Evolutionary conservation across 2,888 invertebrate species (phyloP).

Genomic region (Ariolimax columbianus): DNA sequence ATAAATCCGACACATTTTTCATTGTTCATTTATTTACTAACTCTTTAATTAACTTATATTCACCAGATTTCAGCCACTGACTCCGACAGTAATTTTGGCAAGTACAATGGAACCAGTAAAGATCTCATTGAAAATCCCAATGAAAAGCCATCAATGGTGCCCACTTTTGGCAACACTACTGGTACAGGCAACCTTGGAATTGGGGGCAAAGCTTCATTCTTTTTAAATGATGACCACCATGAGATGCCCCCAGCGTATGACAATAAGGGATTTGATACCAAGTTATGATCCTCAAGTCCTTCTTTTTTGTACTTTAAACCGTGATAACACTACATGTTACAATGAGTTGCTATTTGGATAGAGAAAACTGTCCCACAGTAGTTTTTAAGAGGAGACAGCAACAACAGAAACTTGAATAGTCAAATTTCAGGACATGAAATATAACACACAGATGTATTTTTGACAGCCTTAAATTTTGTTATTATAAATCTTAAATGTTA

Average conservation of each 20-base stretch:
- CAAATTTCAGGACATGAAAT: neutral
- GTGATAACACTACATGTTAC: neutral
- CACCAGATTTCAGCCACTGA: slow-evolving; percentile 34
- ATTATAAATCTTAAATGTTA: neutral
- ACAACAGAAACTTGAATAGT: neutral
- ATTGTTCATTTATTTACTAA: no score
- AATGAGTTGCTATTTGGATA: neutral
- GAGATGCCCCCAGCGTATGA: slow-evolving; percentile 50
- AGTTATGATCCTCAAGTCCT: slow-evolving; percentile 43
- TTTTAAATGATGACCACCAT: slow-evolving; percentile 55
- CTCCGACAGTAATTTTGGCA: slow-evolving; percentile 27
- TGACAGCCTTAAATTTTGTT: neutral
- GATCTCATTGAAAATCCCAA: neutral
- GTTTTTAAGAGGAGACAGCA: neutral
- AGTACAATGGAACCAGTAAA: slow-evolving; percentile 23
- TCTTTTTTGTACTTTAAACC: neutral
- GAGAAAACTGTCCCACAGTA: neutral
- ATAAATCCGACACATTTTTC: no score
- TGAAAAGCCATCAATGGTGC: slow-evolving; percentile 12
- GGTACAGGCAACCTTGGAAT: neutral
- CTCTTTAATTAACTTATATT: no score
- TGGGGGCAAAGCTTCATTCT: slow-evolving; percentile 60
- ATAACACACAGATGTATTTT: neutral
- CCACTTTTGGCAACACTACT: neutral
- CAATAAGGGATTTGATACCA: slow-evolving; percentile 58